A percentile compares a stretch with the other conserved stretches of the same genome.
Conservation (phyloP, 2,113 vertebrate species). For the Pollimyrus isidori region DNA sequence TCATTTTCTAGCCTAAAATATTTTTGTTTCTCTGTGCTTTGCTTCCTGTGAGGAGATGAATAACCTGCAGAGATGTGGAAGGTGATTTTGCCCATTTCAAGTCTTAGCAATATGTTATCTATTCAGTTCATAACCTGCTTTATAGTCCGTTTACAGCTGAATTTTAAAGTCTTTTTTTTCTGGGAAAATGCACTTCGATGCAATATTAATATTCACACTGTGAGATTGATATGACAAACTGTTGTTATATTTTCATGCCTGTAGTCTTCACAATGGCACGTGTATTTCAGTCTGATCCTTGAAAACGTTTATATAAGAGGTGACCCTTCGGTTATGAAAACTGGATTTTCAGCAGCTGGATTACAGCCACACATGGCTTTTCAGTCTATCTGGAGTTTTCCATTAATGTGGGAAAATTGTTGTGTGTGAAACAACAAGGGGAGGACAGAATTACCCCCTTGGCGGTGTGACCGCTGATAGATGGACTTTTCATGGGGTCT, state of each 20-base stretch:
- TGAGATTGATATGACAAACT: background rate
- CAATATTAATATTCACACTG: background rate
- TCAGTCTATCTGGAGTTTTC: background rate
- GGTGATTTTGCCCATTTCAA: background rate
- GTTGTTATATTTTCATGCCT: background rate
- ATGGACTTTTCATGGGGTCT: background rate
- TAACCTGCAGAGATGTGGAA: background rate
- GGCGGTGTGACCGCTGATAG: background rate
- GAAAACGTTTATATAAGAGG: background rate
- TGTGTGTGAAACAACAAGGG: background rate
- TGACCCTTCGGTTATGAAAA: background rate
- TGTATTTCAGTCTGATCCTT: background rate
- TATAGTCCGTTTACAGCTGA: background rate
- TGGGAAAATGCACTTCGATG: background rate
- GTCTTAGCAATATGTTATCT: background rate
- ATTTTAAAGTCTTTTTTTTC: background rate
- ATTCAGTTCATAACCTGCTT: background rate
- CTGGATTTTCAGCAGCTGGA: background rate
- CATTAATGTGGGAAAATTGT: background rate
- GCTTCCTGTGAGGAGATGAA: background rate
- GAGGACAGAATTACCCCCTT: background rate
- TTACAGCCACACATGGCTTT: background rate
- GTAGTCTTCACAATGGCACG: background rate
- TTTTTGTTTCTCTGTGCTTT: background rate
- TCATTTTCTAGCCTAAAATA: background rate